These are phyloP conservation scores for Anagrus nilaparvatae DNA, from an alignment of 1,140 invertebrate species.

Conservation along the genomic window DNA sequence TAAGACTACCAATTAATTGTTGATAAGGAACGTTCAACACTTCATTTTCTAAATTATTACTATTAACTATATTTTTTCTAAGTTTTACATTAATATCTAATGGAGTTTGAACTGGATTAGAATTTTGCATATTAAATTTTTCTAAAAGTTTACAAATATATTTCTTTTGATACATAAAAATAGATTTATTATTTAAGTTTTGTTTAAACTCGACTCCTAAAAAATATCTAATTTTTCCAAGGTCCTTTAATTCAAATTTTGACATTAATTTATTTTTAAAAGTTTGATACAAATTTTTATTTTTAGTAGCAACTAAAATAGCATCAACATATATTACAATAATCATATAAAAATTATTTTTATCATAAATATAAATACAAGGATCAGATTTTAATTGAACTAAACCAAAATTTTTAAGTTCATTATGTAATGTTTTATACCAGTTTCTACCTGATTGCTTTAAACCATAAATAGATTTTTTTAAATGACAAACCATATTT, in stretches of 20 bases:
- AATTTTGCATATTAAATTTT: constrained; percentile 19
- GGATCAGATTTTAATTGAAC: constrained; percentile 9
- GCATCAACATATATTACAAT: no score
- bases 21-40: constrained; percentile 9
- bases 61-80: background rate
- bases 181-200: background rate
- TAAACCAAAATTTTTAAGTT: constrained; percentile 8
- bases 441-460: constrained; percentile 8
- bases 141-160: constrained; percentile 16
- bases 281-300: no score
- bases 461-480: constrained; percentile 8
- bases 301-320: constrained; percentile 7
- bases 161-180: constrained; percentile 14
- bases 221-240: constrained; percentile 10
- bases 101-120: constrained; percentile 18
- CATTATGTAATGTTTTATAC: constrained; percentile 1
- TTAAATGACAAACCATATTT: constrained; percentile 1
- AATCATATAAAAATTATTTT: constrained; percentile 19
- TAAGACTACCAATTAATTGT: constrained; percentile 11
- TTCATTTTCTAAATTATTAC: no score
- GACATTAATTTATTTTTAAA: no score
- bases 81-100: constrained; percentile 9
- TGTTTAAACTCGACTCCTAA: constrained; percentile 12
- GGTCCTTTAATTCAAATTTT: no score
- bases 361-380: constrained; percentile 12